Base-by-base conservation (phyloP, 2,113 vertebrate species). In the Mustela lutreola region DNA sequence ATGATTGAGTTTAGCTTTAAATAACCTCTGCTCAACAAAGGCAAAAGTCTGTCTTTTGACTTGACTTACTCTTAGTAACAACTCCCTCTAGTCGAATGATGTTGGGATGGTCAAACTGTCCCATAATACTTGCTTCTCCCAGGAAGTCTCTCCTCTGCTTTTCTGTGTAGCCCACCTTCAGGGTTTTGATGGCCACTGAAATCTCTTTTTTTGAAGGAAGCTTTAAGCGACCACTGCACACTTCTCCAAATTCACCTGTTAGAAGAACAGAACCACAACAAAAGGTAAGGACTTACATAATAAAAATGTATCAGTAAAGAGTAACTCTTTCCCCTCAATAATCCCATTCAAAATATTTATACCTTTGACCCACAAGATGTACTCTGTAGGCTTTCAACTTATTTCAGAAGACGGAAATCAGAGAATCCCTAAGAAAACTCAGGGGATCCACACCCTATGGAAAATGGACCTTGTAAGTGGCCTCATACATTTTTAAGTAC, bases 21-120 rank as follows among this genome's bases (percentile, higher is more conserved):
- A 62, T 0, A 86, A 81, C 7, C 5, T 73, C 9, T 79, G 14
- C 11, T 88, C 4, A 48, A n/a, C 31, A 88, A 50, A 91, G 31
- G 9, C n/a, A 84, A 89, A 56, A 65, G 2, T 76, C 42, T 3
- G 11, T 2, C 3, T 81, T 63, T 7, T 0, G 7, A 53, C 12
- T 99, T 99, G 98, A 99, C 99, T 99, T 99, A 99, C 99, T 99
- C 99, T 99, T 99, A 33, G 99, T 99, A 65, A 99, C 99, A 18
- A 99, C 99, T 70, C 99, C 99, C 92, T 99, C 99, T 94, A 99
- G 98, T 9, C 99, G 99, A 98, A 99, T 99, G 98, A 99, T 99
- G 87, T 99, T 99, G 70, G 99, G 99, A 60, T 99, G 99, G 95
- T 99, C 99, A 98, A 99, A 99, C 91, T 99, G 99, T 88, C 99